Base-by-base conservation (phyloP, 2,113 vertebrate genomes). In the Pampusana beccarii region DNA sequence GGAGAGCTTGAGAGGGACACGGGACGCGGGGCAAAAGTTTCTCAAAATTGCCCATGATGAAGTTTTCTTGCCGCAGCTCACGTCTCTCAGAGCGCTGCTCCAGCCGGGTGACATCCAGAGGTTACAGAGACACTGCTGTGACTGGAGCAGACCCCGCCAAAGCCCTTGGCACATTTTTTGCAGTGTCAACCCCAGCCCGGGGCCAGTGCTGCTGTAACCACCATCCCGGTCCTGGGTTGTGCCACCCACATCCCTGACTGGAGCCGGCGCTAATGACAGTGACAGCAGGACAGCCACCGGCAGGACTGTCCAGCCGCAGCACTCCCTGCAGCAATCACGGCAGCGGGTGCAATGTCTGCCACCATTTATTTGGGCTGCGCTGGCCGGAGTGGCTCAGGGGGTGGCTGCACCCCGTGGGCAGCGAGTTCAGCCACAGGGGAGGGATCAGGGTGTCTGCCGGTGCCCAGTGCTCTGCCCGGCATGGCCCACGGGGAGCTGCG, bases 301-400 rank as follows among this genome's bases (percentile, higher is more conserved):
- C 0, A 1, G n/a, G 26, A 26, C 73, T 10, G 60, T 69, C 23
- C 0, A 0, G 28, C 64, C 17, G 2, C 2, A 0, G 31, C 19
- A 13, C n/a, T 28, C 42, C 71, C n/a, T 16, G 1, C 0, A 3
- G 71, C 62, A 53, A 20, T 38, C 75, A 25, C 10, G 0, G 58
- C 77, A 44, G 31, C 0, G 1, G 5, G 28, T 48, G 87, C 53
- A 19, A 66, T n/a, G 36, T 66, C 56, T 69, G 34, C 65, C 58
- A 60, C 7, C 3, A 0, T 95, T 96, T 97, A 95, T 94, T 95
- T n/a, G n/a, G 5, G 28, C 34, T 3, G 3, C 2, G 0, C 28
- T 11, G 36, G 14, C 38, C 7, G 4, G 29, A 33, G 29, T 1
- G 2, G 44, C 51, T 65, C 74, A 20, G 36, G 48, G 69, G 21